These are phyloP conservation scores for Pollimyrus isidori DNA, from an alignment of 2,113 vertebrate genomes.

Conservation along the genomic window DNA sequence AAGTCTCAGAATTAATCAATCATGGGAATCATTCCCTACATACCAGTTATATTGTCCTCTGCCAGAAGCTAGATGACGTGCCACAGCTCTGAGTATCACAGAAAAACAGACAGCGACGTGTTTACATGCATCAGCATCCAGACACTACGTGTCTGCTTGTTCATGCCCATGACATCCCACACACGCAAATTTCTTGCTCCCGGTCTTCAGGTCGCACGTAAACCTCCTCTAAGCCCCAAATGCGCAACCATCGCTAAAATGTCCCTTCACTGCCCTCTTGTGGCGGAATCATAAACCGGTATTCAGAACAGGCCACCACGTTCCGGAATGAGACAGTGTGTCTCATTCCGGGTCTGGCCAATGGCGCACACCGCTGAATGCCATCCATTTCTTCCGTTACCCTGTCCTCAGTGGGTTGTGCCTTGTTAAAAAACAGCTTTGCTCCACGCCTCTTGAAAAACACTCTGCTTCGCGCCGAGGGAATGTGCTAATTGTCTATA, in stretches of 20 bases:
- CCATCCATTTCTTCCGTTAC: not conserved
- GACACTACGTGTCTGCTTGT: not conserved
- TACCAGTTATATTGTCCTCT: not conserved
- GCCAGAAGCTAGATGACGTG: not conserved
- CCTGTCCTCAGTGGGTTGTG: not conserved
- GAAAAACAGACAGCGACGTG: not conserved
- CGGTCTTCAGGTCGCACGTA: not conserved
- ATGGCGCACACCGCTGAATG: not conserved
- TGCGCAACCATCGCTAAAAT: not conserved
- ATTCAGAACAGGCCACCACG: not conserved
- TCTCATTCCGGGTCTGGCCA: too few relatives aligned
- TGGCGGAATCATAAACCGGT: not conserved
- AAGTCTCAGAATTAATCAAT: not conserved
- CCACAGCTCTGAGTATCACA: not conserved
- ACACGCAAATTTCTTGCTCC: not conserved
- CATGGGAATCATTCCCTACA: not conserved
- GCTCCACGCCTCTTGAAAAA: not conserved
- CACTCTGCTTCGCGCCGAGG: not conserved
- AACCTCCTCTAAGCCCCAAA: not conserved
- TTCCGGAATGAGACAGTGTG: not conserved
- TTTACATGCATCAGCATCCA: not conserved
- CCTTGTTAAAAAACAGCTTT: not conserved
- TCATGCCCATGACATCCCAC: not conserved
- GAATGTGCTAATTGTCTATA: not conserved
- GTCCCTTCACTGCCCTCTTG: not conserved